Base-by-base conservation (phyloP, 92 coral and sea anemone genomes). In the Hydrozoanthus gracilis region DNA sequence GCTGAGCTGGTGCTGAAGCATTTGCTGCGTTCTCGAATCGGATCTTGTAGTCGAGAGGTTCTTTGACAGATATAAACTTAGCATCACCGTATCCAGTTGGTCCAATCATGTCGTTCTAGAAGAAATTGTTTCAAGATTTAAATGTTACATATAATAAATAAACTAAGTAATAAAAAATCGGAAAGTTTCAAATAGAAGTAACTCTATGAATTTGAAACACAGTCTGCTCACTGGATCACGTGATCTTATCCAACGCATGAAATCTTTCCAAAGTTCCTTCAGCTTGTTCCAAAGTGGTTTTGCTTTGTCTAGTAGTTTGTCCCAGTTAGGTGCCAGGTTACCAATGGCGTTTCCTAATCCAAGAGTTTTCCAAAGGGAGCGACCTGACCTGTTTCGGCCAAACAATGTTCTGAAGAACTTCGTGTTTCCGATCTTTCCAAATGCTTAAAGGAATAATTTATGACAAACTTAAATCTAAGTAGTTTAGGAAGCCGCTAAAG, bases 1-100 rank as follows among this genome's bases (percentile, higher is more conserved):
- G 86, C 67, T 90, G 97, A 8, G 97, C 97, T 60, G 97, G 97
- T 47, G 97, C 97, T 4, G 94, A 87, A 15, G 97, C 97, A 76
- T 94, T 94, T 14, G 93, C 90, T 48, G 90, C 92, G 71, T 93
- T 93, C 84, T 93, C 96, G 79, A 91, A 93, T 12, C 96, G 90
- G 20, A 93, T 93, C 92, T 87, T 92, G 88, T 93, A 93, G 73
- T 84, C 65, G 84, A 93, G 86, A 64, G 89, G 80, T 49, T 82
- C 72, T 52, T 87, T 83, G n/a, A 84, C 66, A 27, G 93, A 87
- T 86, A 93, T 88, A 72, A 92, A 93, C 52, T 91, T 93, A 44
- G 96, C 92, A 39, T 93, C 95, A 66, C 96, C 96, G 74, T 74
- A 91, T 54, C 97, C 97, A 9, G 87, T 82, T 10, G 97, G 97